A percentile compares a stretch with the other conserved stretches of the same genome.
phyloP scores from a whole-genome alignment of 2,113 vertebrate species.

The Brachypodius melanocephalos region DNA sequence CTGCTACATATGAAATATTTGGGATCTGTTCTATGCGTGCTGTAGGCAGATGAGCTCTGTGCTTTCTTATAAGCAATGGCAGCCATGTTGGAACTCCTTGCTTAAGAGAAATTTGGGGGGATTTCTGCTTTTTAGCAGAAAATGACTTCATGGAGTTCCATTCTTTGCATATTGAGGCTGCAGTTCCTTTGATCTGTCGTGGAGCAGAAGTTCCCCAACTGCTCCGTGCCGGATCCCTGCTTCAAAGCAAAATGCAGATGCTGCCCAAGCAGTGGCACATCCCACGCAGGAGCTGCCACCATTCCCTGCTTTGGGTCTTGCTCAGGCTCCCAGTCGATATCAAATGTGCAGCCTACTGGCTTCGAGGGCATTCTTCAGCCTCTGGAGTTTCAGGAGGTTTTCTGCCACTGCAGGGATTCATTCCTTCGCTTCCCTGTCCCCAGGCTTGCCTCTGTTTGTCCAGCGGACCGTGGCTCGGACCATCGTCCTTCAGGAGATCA shows the following conservation, averaged over 20 bases:
- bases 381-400: not conserved
- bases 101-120: not conserved
- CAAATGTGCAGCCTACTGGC: not conserved
- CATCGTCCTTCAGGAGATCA: constrained; percentile 96
- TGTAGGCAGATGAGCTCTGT: not conserved
- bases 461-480: constrained; percentile 95
- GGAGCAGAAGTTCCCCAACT: not conserved
- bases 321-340: not conserved
- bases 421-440: not conserved
- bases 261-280: not conserved
- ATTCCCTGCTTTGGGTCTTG: not conserved
- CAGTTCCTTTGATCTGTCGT: not conserved
- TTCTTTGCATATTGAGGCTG: not conserved
- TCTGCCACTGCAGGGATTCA: not conserved
- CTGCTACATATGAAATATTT: not conserved
- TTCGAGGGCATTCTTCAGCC: not conserved
- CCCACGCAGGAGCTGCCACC: not conserved
- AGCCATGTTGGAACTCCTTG: not conserved
- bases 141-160: not conserved
- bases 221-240: not conserved
- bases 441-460: constrained; percentile 93
- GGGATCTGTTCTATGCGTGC: not conserved
- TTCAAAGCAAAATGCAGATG: not conserved
- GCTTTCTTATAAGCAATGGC: not conserved
- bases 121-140: not conserved